Evolutionary conservation across 2,113 vertebrate species (phyloP).

Genomic region (Neotragus pygmaeus): DNA sequence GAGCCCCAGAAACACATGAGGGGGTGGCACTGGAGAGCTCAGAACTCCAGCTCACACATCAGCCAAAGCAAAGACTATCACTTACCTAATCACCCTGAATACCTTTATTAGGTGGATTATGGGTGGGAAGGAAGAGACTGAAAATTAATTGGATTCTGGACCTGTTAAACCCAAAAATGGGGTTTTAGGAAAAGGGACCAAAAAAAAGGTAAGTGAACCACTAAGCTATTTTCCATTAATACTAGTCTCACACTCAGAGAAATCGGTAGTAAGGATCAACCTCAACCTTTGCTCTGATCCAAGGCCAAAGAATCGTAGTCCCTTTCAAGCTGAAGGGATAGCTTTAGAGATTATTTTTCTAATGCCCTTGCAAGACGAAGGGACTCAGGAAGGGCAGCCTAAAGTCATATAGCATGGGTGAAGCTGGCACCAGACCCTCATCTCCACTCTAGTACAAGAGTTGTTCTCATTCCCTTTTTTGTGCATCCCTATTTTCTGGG

Average conservation of each 20-base stretch:
- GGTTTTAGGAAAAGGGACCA: not conserved
- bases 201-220: not conserved
- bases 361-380: not conserved
- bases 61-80: fast-evolving
- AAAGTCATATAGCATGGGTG: not conserved
- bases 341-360: not conserved
- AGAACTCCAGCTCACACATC: not conserved
- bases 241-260: not conserved
- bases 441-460: not conserved
- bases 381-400: not conserved
- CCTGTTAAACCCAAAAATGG: not conserved
- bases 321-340: not conserved
- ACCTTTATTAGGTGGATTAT: not conserved
- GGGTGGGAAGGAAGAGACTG: not conserved
- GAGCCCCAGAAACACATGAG: conserved; percentile 22
- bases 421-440: fast-evolving
- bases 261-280: not conserved
- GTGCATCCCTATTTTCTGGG: not conserved
- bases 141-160: not conserved
- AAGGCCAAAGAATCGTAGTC: not conserved
- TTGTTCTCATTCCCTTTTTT: not conserved
- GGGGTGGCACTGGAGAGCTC: conserved; percentile 13
- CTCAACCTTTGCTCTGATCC: not conserved
- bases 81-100: fast-evolving
- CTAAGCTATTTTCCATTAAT: not conserved